Percentiles rank a stretch among this genome's conserved stretches.
phyloP scores from a whole-genome alignment of 2,797 vertebrate genomes.

The Scolopax rusticola region DNA sequence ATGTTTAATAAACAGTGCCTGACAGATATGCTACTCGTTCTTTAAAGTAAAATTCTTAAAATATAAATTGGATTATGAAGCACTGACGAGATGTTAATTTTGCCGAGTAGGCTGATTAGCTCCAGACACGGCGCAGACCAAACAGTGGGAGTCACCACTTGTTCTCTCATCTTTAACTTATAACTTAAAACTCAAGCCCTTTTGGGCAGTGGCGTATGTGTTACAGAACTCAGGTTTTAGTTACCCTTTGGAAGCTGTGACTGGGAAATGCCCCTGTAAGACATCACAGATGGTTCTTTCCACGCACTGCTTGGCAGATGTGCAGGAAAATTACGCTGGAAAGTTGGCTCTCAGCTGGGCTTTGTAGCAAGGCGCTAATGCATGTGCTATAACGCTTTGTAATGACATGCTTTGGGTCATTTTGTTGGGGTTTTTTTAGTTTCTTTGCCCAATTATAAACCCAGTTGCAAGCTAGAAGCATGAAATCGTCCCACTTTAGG shows the following conservation, averaged over 20 bases:
- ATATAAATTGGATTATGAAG: not conserved
- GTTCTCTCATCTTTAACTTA: conserved; percentile 4
- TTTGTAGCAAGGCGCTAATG: conserved; percentile 14
- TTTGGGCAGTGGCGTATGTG: not conserved
- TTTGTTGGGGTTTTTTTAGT: not conserved
- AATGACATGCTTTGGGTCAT: not conserved
- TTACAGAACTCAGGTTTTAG: not conserved
- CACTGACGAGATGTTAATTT: not conserved
- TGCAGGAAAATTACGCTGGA: conserved; percentile 49
- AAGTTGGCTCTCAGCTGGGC: conserved; percentile 37
- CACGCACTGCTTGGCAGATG: conserved; percentile 8
- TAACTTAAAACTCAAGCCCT: not conserved
- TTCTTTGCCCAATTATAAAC: conserved; percentile 59
- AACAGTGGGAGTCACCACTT: not conserved
- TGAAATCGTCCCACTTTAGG: conserved; percentile 10
- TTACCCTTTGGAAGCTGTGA: conserved; percentile 44
- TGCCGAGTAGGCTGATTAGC: not conserved
- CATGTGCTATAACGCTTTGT: conserved; percentile 20
- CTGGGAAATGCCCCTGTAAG: conserved; percentile 18
- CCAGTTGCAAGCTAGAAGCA: conserved; percentile 23
- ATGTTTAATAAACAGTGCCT: not conserved
- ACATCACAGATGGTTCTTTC: conserved; percentile 46
- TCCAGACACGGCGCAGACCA: conserved; percentile 5
- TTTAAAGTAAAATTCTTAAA: not conserved
- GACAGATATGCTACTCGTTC: not conserved